phyloP scores from a whole-genome alignment of 2,113 vertebrate genomes.

The Planiliza haematocheilus region DNA sequence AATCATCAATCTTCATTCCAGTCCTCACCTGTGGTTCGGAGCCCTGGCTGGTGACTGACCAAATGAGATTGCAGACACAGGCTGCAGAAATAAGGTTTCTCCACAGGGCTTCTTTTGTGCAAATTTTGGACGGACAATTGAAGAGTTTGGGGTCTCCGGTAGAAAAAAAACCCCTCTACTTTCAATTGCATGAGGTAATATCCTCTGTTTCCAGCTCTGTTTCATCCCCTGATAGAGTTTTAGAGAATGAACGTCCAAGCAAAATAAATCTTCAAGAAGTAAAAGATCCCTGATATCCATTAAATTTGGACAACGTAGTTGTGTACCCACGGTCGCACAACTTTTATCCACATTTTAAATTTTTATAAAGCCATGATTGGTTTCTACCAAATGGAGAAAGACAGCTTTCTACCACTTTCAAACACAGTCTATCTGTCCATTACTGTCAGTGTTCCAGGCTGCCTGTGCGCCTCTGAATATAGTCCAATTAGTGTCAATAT shows the following conservation, averaged over 20 bases:
- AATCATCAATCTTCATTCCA: conserved; percentile 49
- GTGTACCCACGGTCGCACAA: too few species aligned
- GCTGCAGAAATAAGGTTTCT: conserved; percentile 29
- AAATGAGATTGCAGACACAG: conserved; percentile 22
- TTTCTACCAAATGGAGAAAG: too few species aligned
- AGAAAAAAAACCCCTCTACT: conserved; percentile 9
- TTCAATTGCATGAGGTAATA: conserved; percentile 9
- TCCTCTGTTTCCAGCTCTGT: background rate
- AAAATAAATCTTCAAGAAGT: background rate
- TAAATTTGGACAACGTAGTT: too few species aligned
- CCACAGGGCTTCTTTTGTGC: conserved; percentile 18
- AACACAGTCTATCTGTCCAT: too few species aligned
- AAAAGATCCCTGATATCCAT: background rate
- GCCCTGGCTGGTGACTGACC: conserved; percentile 13
- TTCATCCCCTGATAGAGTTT: background rate
- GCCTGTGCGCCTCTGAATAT: too few species aligned
- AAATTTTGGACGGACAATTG: conserved; percentile 33
- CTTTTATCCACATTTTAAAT: too few species aligned
- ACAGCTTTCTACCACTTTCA: too few species aligned
- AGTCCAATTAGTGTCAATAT: too few species aligned
- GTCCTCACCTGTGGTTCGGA: conserved; percentile 39
- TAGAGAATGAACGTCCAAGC: background rate
- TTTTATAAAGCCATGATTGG: too few species aligned
- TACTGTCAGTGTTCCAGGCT: too few species aligned
- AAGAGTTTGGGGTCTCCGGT: conserved; percentile 3